Base-by-base conservation (phyloP, 2,113 vertebrate species). In the Macaca mulatta region DNA sequence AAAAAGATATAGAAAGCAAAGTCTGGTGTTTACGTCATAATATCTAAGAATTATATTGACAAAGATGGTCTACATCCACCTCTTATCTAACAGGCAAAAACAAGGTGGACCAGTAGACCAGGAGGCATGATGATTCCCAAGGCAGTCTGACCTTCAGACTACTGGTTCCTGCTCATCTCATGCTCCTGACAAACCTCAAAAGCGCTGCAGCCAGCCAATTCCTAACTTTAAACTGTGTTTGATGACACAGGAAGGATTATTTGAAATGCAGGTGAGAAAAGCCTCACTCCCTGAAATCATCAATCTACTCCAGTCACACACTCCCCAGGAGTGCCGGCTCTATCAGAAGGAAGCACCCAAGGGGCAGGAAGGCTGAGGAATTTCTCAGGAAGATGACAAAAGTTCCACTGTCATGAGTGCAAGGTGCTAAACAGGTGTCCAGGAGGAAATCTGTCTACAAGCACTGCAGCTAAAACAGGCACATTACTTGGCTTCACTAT, bases 381-480 rank as follows among this genome's bases (percentile, higher is more conserved):
- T 20, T n/a, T 67, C 20, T 38, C 38, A 18, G 80, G 22, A 20
- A 27, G 69, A 90, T 38, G 3, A 20, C 6, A 17, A 1, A 38
- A 35, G 50, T 2, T 20, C 35, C 6, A 10, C 23, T 27, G 23
- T 48, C 45, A 20, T 4, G 20, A 8, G 30, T 0, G n/a, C 8
- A 45, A 45, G 43, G 4, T 8, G 40, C 74, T 32, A 32, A 67
- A 32, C 12, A 14, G 27, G 38, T 74, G 52, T 92, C 30, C 0
- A 32, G 64, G 43, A 45, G 72, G 45, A 55, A 48, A 35, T 6
- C 45, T 43, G 57, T 6, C 57, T 32, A 50, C 2, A 11, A 57
- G 78, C 6, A 22, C 35, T 2, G 3, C 2, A n/a, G n/a, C 6
- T 22, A 40, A 17, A 43, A 72, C 0, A 2, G 3, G 43, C 25